phyloP scores from a whole-genome alignment of 2,888 invertebrate species.

The Eumacrocentrus americanus region DNA sequence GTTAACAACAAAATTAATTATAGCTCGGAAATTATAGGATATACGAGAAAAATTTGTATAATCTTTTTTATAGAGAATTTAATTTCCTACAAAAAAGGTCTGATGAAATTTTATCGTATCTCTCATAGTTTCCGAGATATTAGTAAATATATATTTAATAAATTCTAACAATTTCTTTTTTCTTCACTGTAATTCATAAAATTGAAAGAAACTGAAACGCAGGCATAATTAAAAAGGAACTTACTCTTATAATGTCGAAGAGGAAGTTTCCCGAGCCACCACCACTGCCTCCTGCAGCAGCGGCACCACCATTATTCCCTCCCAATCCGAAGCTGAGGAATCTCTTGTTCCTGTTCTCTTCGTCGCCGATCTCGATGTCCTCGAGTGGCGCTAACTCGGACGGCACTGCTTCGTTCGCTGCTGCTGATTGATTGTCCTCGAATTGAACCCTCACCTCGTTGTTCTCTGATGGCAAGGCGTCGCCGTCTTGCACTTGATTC shows the following conservation, averaged over 20 bases:
- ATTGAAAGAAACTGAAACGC: no score
- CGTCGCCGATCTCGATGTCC: constrained; percentile 76
- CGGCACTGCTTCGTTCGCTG: constrained; percentile 69
- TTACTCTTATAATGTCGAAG: constrained; percentile 88
- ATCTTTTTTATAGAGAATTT: no score
- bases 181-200: not conserved
- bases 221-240: no score
- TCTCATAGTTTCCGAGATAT: no score
- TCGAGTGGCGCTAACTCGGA: constrained; percentile 75
- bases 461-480: constrained; percentile 68
- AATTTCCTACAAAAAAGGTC: no score
- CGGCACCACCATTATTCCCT: constrained; percentile 56
- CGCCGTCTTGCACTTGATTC: constrained; percentile 54
- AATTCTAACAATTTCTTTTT: no score
- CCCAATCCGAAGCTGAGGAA: constrained; percentile 72
- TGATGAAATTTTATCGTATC: no score
- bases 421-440: constrained; percentile 65
- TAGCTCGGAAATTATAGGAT: no score
- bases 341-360: constrained; percentile 84
- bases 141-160: constrained; percentile 1
- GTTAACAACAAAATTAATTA: no score
- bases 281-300: constrained; percentile 58
- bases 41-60: no score
- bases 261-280: constrained; percentile 84
- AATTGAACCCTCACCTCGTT: constrained; percentile 70